Base-by-base conservation (phyloP, 2,113 vertebrate genomes). In the Telmatochromis bifrenatus region DNA sequence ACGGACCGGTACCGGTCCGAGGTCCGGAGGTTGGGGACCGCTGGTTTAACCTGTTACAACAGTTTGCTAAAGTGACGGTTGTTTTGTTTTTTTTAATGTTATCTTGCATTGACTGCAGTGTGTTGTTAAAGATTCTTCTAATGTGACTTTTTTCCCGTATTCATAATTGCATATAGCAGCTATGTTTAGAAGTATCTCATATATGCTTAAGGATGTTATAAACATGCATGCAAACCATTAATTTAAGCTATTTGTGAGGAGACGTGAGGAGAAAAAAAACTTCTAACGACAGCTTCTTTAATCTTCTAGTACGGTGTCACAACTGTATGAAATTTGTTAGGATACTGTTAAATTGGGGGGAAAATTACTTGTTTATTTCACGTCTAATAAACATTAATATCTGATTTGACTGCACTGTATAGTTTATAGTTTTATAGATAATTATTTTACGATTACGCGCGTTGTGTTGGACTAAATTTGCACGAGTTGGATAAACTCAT, bases 281-380 rank as follows among this genome's bases (percentile, higher is more conserved):
- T n/a, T n/a, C 4, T 35, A 65, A 65, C 2, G 4, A 5, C 35
- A 14, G 19, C 7, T 68, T 68, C n/a, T 39, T 39, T 39, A 39
- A 5, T 68, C 12, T 68, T 37, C 10, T 68, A 39, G 35, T 39
- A 14, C 0, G 7, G 35, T 2, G 62, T 39, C 12, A 14, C 35
- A 68, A 39, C 62, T 68, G n/a, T 68, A 14, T 39, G 35, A 68
- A 21, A 68, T 68, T 9, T 68, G 62, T 39, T 68, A 68, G 35
- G 62, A 14, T 21, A 0, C 10, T 68, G 19, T 39, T 39, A 39
- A 68, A 68, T 21, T 39, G 11, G 11, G 19, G 19, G 62, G 4
- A 0, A 5, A 5, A 3, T 35, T 68, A 37, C 62, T 1, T 68
- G 11, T 37, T 21, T 68, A 68, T 68, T 68, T 39, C 62, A 68